Evolutionary conservation across 2,797 vertebrate genomes (phyloP).

Genomic region (Platyrinchus mystaceus): DNA sequence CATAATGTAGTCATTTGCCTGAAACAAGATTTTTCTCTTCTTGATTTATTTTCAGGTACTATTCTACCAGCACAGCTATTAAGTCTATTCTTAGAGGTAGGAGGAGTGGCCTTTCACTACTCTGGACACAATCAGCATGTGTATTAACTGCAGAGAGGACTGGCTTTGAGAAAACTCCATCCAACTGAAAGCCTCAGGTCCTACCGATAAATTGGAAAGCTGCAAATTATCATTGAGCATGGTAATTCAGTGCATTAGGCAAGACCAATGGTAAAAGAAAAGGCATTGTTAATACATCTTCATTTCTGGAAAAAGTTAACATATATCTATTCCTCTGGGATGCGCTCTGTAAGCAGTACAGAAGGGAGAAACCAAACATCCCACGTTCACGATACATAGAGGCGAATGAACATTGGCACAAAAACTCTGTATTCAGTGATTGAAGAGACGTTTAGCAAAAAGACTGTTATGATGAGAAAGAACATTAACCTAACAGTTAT

Average conservation of each 20-base stretch:
- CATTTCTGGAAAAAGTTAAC: neutral
- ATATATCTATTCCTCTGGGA: neutral
- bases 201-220: neutral
- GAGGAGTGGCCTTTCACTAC: neutral
- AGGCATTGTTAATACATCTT: neutral
- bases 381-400: rapidly evolving
- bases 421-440: neutral
- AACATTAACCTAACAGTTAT: neutral
- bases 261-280: neutral
- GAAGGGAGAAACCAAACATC: neutral
- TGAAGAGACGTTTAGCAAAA: neutral
- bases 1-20: neutral
- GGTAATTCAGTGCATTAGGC: neutral
- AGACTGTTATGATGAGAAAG: neutral
- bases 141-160: neutral
- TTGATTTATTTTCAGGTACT: neutral
- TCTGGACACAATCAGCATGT: neutral
- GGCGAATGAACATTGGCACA: neutral
- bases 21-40: neutral
- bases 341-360: neutral
- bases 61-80: neutral
- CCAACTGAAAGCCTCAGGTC: neutral
- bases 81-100: neutral
- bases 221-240: neutral
- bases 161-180: neutral